Evolutionary conservation across 2,113 vertebrate species (phyloP), one percentile per base, ranked within the genome.

Genomic region (Microcebus griseorufus): DNA sequence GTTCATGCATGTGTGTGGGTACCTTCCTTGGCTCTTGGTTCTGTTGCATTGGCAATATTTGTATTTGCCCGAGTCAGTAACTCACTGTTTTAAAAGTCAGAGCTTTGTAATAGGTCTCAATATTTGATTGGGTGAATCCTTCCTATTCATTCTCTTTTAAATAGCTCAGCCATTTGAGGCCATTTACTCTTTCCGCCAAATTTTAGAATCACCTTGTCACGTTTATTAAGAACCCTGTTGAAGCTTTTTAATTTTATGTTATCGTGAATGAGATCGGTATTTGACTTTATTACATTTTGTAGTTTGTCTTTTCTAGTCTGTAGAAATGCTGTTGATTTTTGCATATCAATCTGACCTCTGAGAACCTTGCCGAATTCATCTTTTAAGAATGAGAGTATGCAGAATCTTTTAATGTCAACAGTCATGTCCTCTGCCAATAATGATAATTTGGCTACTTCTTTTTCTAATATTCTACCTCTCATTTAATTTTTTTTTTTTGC

Each of bases 1-100:
- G 45, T 4, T 1, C 7, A 58, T 9, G 0, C 1, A 4, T n/a
- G 48, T 6, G 0, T 9, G 62, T 0, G 62, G 8, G 42, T 2
- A 0, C 51, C 53, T 39, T n/a, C 23, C 81, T 23, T 1, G 9
- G 90, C 11, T 27, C 79, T n/a, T 2, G 8, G 0, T 20, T 18
- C 75, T 42, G 37, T 22, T 4, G 29, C 25, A 0, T 0, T 0
- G 18, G 13, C 29, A 42, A 11, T 5, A 14, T 32, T 32, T 42
- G 9, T 8, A 34, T 48, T 58, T 69, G 17, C 53, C 42, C 6
- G 14, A 34, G 6, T 39, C 5, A 5, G 22, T 8, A 27, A 2
- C 67, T 51, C 65, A 3, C 72, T 65, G 12, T 4, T 65, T 34
- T 34, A 8, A 13, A 22, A 3, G 2, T 23, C 27, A 11, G 16